Percentiles rank a stretch among this genome's conserved stretches.
Conservation (phyloP, 2,888 invertebrate species). For the Omphaloscelis lunosa region DNA sequence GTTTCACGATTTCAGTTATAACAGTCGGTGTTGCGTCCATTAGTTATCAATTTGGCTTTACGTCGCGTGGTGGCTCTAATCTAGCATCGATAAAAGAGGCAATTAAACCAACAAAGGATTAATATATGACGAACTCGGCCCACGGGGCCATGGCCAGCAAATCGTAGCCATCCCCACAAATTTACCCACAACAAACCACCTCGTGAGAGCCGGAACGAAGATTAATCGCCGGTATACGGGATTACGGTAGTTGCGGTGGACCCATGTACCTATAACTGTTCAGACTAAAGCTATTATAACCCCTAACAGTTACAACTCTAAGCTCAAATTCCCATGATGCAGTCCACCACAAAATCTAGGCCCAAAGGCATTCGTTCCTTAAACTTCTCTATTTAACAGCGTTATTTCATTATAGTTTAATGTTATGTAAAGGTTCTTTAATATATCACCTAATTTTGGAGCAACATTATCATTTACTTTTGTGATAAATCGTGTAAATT, state of each 20-base stretch:
- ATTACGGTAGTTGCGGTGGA: slow-evolving; percentile 82
- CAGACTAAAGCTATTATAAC: slow-evolving; percentile 66
- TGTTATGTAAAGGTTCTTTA: slow-evolving; percentile 71
- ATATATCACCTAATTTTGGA: slow-evolving; percentile 65
- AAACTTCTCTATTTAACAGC: slow-evolving; percentile 77
- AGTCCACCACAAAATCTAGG: slow-evolving; percentile 68
- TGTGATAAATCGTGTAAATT: slow-evolving; percentile 57
- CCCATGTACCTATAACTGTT: slow-evolving; percentile 73
- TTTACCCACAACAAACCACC: slow-evolving; percentile 87
- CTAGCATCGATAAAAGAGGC: slow-evolving; percentile 81
- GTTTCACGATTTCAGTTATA: slow-evolving; percentile 40
- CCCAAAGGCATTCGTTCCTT: slow-evolving; percentile 73
- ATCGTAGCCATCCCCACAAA: slow-evolving; percentile 86
- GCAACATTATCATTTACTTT: slow-evolving; percentile 60
- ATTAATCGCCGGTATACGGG: slow-evolving; percentile 85
- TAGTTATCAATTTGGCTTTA: slow-evolving; percentile 64
- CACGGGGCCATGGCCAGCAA: slow-evolving; percentile 83
- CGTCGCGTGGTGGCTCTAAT: slow-evolving; percentile 69
- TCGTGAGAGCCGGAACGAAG: slow-evolving; percentile 86
- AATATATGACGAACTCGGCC: slow-evolving; percentile 86
- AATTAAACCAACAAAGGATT: slow-evolving; percentile 86
- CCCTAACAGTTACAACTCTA: slow-evolving; percentile 65
- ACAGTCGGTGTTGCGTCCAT: slow-evolving; percentile 47
- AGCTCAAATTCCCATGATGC: slow-evolving; percentile 68
- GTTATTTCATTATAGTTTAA: slow-evolving; percentile 79